Evolutionary conservation across 2,113 vertebrate genomes (phyloP), one percentile per base, ranked within the genome.

Genomic region (Elgaria multicarinata): DNA sequence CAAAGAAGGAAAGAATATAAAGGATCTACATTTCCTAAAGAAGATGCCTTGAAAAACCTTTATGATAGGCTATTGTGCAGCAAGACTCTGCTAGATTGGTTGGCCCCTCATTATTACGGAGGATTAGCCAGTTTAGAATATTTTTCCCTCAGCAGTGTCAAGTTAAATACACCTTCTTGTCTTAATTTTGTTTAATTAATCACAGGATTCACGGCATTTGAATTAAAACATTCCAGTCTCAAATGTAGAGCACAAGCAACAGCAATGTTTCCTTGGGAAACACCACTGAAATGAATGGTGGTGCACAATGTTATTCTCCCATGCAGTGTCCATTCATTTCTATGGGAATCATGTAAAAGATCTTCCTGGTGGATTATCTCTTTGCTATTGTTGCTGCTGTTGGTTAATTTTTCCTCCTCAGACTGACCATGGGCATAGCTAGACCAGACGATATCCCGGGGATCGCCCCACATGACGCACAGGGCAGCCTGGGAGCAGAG

Each of bases 51-150:
- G 90, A 92, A n/a, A 90, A 85, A 64, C 83, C 87, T 87, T 93
- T 91, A 84, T 92, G 39, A 85, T 39, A 62, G 91, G 62, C 39
- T 89, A 26, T 82, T 92, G 31, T 72, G 75, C 87, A 94, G 81
- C 36, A 85, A 77, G 20, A 79, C 39, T 82, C 28, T 55, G 50
- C 78, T 82, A 58, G 66, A 81, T 74, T 62, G 26, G n/a, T 3
- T 81, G 31, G 28, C 67, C 71, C 50, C 78, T 66, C 24, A 36
- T 89, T 53, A 53, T 89, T 66, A 53, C 22, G 42, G 78, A 50
- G 62, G n/a, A 67, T 67, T 44, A 55, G 39, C 50, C 78, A 76
- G 2, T 77, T 89, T 50, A 46, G 86, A 93, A 53, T 83, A 75
- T 87, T 87, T 87, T 88, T 50, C 80, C 13, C 67, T 90, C 75